These are phyloP conservation scores for Callimorpha dominula DNA, from an alignment of 2,888 invertebrate species.

Conservation along the genomic window DNA sequence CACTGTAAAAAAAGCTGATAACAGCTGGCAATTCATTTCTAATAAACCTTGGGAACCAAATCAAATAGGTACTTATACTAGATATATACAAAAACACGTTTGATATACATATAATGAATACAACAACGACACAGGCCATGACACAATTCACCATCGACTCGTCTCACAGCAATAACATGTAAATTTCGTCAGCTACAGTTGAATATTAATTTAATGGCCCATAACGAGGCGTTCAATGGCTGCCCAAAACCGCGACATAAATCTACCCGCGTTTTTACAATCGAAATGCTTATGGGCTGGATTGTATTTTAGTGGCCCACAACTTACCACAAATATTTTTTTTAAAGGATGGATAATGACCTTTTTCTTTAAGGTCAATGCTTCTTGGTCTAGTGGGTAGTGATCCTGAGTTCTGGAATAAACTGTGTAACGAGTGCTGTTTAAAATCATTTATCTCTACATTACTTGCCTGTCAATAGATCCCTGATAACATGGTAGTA, in stretches of 20 bases:
- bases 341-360: not conserved
- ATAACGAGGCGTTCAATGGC: constrained; percentile 26
- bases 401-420: no score
- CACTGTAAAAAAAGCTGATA: no score
- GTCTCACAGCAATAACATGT: constrained; percentile 25
- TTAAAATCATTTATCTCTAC: no score
- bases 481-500: not conserved
- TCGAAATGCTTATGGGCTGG: not conserved
- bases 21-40: not conserved
- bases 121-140: not conserved
- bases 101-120: not conserved
- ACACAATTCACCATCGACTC: constrained; percentile 9
- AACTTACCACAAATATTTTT: not conserved
- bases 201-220: constrained; percentile 41
- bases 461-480: not conserved
- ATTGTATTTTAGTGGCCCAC: not conserved
- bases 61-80: not conserved
- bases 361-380: no score
- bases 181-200: constrained; percentile 8
- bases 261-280: not conserved
- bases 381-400: no score
- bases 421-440: no score
- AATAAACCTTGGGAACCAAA: not conserved
- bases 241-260: constrained; percentile 1
- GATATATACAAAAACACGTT: not conserved